Evolutionary conservation across 2,888 invertebrate species (phyloP), one percentile per base, ranked within the genome.

Genomic region (Elmis aenea): DNA sequence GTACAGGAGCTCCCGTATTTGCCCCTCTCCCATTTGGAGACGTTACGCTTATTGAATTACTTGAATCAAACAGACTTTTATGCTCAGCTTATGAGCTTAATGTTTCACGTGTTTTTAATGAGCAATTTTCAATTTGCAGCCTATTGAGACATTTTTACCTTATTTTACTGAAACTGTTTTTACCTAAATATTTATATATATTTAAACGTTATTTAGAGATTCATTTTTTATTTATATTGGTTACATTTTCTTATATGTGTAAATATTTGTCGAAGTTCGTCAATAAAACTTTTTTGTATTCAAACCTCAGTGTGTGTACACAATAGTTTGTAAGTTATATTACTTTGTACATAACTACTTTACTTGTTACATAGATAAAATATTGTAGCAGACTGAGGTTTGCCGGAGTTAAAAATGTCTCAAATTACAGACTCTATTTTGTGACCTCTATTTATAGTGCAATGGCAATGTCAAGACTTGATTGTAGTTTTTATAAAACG

Each of bases 1-100:
- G 57, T 59, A 59, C 57, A 61, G 54, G 33, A 55, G 54, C 50
- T 49, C 52, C 50, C 49, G 52, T 57, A 52, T 54, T 54, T 54
- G 48, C 46, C 42, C 45, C 42, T 35, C 45, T 42, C 40, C 46
- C 40, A 39, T 45, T 34, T 29, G 41, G 48, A 46, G 47, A 49
- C 35, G 41, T 43, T 48, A 42, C 46, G 53, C 51, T 53, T 51
- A 48, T 48, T 50, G 41, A 46, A 46, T 42, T 41, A 44, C 42
- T 45, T 33, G 42, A 45, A 42, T 38, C 35, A 34, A 42, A 42
- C 12, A 26, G 28, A 42, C 42, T 18, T 18, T 8, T 38, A 42
- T 20, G 42, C 42, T 38, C 42, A 33, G 30, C 31, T 34, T 42
- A 27, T 24, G 42, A 32, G 42, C 34, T 26, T 28, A 31, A 42